Evolutionary conservation across 2,888 invertebrate species (phyloP).

Genomic region (Subacronicta megacephala): DNA sequence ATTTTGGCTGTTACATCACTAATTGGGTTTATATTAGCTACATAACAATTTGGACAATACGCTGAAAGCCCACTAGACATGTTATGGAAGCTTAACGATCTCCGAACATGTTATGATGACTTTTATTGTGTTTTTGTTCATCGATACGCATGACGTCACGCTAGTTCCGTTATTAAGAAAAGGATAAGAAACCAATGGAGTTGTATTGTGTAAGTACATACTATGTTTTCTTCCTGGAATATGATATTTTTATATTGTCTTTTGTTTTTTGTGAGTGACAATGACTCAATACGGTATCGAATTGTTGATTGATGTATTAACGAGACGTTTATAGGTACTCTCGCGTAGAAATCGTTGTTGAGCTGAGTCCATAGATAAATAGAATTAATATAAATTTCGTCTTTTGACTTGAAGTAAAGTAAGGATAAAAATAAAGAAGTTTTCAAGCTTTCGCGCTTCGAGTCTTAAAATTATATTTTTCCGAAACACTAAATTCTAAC

Average conservation of each 20-base stretch:
- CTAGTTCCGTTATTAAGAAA: constrained; percentile 17
- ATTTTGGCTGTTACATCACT: constrained; percentile 50
- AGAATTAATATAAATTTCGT: too few species aligned
- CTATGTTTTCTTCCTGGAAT: background rate
- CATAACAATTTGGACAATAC: constrained; percentile 52
- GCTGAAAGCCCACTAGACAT: constrained; percentile 26
- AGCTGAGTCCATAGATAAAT: too few species aligned
- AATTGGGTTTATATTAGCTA: constrained; percentile 53
- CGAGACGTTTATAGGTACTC: too few species aligned
- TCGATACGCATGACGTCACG: constrained; percentile 26
- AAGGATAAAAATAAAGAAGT: too few species aligned
- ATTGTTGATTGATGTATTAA: background rate
- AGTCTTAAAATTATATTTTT: too few species aligned
- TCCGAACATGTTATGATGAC: constrained; percentile 36
- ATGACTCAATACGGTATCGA: background rate
- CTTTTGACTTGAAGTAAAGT: too few species aligned
- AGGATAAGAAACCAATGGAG: background rate
- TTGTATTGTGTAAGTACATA: too few species aligned
- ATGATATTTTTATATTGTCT: background rate
- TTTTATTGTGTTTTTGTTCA: constrained; percentile 24
- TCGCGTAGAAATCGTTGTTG: too few species aligned
- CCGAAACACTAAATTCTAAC: too few species aligned
- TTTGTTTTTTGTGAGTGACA: constrained; percentile 3
- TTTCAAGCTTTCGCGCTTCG: too few species aligned
- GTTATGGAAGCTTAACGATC: constrained; percentile 24